Evolutionary conservation across 2,888 invertebrate species (phyloP).

Genomic region (Bellardia bayeri): DNA sequence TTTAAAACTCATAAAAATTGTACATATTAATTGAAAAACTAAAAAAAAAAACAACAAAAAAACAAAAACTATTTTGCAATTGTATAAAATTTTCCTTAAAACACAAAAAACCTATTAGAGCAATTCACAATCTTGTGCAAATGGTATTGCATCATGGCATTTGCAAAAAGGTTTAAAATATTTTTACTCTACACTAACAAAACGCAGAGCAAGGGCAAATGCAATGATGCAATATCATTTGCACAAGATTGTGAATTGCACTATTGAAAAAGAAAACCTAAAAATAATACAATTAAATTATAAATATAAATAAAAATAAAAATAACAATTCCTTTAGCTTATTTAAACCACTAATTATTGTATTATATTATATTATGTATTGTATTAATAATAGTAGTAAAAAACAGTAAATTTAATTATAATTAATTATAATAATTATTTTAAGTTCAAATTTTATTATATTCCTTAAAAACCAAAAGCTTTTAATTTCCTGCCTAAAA

Average conservation of each 20-base stretch:
- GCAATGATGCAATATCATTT: too few relatives aligned
- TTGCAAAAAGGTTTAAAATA: too few relatives aligned
- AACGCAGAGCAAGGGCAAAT: too few relatives aligned
- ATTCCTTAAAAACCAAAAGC: slow-evolving; percentile 41
- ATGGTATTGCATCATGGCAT: too few relatives aligned
- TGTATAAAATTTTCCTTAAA: slow-evolving; percentile 64
- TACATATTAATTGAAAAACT: slow-evolving; percentile 53
- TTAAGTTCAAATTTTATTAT: slow-evolving; percentile 37
- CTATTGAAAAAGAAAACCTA: not conserved
- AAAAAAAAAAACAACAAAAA: not conserved
- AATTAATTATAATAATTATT: slow-evolving; percentile 17
- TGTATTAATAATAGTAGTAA: slow-evolving; percentile 6
- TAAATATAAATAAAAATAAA: slow-evolving; percentile 3
- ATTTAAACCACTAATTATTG: slow-evolving; percentile 43
- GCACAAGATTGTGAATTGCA: too few relatives aligned
- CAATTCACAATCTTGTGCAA: too few relatives aligned
- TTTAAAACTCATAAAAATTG: slow-evolving; percentile 32
- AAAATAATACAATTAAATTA: slow-evolving; percentile 38
- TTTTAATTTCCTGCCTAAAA: slow-evolving; percentile 58
- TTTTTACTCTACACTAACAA: too few relatives aligned
- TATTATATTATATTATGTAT: slow-evolving; percentile 52
- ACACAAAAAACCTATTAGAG: not conserved
- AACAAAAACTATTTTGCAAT: slow-evolving; percentile 28
- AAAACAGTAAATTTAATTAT: slow-evolving; percentile 1
- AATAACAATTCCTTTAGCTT: slow-evolving; percentile 40